Base-by-base conservation (phyloP, 2,888 invertebrate genomes). In the Altica lythri region DNA sequence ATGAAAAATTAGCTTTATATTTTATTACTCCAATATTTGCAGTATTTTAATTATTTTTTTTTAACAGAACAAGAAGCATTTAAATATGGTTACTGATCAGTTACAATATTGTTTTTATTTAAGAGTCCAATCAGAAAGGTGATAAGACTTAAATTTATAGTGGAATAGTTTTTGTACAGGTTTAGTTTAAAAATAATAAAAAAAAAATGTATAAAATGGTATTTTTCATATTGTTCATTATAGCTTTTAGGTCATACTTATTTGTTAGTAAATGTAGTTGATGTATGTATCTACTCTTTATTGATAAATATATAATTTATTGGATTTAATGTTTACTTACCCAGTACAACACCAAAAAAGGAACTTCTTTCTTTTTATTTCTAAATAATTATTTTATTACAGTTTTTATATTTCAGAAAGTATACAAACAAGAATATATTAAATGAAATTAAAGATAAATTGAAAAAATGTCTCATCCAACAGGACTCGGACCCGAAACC, bases 121-220 rank as follows among this genome's bases (percentile, higher is more conserved):
- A 19, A 19, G 35, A 53, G 29, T 49, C 43, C 47, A 35, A 42
- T 35, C 16, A 51, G 35, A 48, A 40, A 25, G 22, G 51, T 55
- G 52, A 58, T 45, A 53, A 59, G 49, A 59, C n/a, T 55, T 53
- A 55, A 55, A 60, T 52, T 56, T 43, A 43, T 49, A 43, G 42
- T 35, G 34, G 29, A 49, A 48, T 59, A 59, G 55, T 57, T 65
- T 62, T 60, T 66, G 66, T 66, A 64, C 63, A 63, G 62, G 62
- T 62, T 63, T 59, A 63, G 59, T 61, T 50, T 43, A 34, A 40
- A 19, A 48, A 52, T 32, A 50, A 45, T 38, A 35, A 53, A 49
- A 54, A 53, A 49, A 34, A 45, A 18, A 40, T 48, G 18, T 46
- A 43, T 53, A 49, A n/a, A 59, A 43, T 56, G 35, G 49, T 62